Base-by-base conservation (phyloP, 2,113 vertebrate species). In the Campylomormyrus tamandua region DNA sequence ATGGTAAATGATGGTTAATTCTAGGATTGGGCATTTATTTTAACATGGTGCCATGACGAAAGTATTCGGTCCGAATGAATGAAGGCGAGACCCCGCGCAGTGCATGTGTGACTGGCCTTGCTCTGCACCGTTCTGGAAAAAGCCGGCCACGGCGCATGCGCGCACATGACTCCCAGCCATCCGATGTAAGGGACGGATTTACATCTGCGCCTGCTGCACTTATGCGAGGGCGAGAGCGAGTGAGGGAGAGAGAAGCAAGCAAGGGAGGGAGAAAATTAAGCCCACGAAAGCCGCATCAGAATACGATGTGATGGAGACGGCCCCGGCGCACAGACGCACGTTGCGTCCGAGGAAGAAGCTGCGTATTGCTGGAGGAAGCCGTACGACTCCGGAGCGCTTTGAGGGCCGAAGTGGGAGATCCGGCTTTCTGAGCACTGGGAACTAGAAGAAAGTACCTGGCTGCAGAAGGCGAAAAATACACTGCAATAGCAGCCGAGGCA, bases 91-190 rank as follows among this genome's bases (percentile, higher is more conserved):
- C 39, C 27, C 85, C 13, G 85, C 19, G 50, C 85, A n/a, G 3
- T 89, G 31, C 46, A 89, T 89, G 89, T 80, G 52, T 58, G 89
- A 89, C 52, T 62, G 89, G 86, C 83, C 83, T 50, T 17, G 70
- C 86, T 90, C 89, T 89, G 74, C 42, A 35, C 70, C 31, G 87
- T 84, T 39, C 89, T 58, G 80, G 35, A 70, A 62, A 84, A 39
- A 35, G 74, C 58, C 31, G 83, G n/a, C 87, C 83, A 92, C 5
- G 92, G 95, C 96, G 96, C 96, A 90, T 96, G 96, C 94, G 96
- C 92, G 5, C 89, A 94, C 92, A 94, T 94, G 94, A 96, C 95
- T 94, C 94, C 93, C 95, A 77, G 91, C 95, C 95, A 96, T 95
- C 94, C 94, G 91, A 93, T 92, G 92, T 91, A 89, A 89, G 92